Conservation (phyloP, 2,797 vertebrate genomes). For the Spinus olivaceus region DNA sequence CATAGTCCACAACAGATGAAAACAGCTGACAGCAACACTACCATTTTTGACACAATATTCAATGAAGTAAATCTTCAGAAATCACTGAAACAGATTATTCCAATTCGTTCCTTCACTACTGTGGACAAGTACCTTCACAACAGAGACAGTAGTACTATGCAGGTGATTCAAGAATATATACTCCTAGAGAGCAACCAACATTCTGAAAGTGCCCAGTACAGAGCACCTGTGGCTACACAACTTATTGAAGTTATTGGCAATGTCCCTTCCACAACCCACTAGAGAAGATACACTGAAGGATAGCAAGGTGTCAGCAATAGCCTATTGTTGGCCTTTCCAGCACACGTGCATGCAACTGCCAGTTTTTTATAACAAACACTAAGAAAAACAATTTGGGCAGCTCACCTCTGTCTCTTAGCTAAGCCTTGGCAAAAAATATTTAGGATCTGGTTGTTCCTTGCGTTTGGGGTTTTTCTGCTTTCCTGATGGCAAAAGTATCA, state of each 20-base stretch:
- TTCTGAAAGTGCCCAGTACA: background rate
- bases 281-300: too few relatives aligned
- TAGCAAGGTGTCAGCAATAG: too few relatives aligned
- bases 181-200: background rate
- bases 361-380: too few relatives aligned
- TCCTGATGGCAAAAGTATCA: background rate
- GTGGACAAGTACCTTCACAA: background rate
- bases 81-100: background rate
- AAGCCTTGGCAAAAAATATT: background rate
- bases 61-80: background rate
- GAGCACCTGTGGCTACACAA: rapidly evolving
- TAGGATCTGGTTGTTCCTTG: background rate
- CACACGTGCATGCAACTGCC: too few relatives aligned
- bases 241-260: background rate
- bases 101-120: background rate
- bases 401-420: too few relatives aligned
- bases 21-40: background rate
- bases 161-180: background rate
- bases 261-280: too few relatives aligned
- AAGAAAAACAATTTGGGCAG: too few relatives aligned
- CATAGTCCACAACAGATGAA: background rate
- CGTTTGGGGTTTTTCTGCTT: background rate
- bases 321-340: too few relatives aligned
- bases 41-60: rapidly evolving
- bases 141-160: background rate